Percentiles rank a stretch among this genome's conserved stretches.
phyloP scores from a whole-genome alignment of 2,888 invertebrate genomes.

The Oligia strigilis region DNA sequence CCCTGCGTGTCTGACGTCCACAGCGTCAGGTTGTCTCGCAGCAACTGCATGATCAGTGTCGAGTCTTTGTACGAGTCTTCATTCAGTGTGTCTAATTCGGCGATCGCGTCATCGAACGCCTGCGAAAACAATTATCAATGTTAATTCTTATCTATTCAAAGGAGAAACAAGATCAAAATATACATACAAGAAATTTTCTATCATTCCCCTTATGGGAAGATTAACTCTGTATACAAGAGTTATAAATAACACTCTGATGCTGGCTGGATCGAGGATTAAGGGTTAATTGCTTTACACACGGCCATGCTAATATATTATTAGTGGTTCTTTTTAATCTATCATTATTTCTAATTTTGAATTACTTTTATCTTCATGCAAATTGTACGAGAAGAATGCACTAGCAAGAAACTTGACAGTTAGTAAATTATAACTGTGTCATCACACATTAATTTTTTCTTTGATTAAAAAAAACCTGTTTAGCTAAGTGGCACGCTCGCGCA shows the following conservation, averaged over 20 bases:
- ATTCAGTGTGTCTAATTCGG: conserved; percentile 99
- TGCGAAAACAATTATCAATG: conserved; percentile 81
- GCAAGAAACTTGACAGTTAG: conserved; percentile 75
- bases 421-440: conserved; percentile 76
- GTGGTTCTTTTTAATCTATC: conserved; percentile 66
- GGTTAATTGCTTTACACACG: conserved; percentile 83
- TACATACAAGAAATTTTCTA: conserved; percentile 28
- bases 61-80: conserved; percentile 99
- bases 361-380: conserved; percentile 61
- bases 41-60: conserved; percentile 99
- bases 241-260: conserved; percentile 80
- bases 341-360: conserved; percentile 61
- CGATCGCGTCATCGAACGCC: conserved; percentile 99
- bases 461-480: conserved; percentile 96
- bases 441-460: conserved; percentile 76
- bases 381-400: conserved; percentile 61
- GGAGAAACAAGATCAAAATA: conserved; percentile 17
- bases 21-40: conserved; percentile 98
- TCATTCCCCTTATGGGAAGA: conserved; percentile 47
- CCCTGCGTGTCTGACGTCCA: conserved; percentile 99
- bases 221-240: conserved; percentile 49
- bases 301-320: conserved; percentile 83
- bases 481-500: conserved; percentile 99
- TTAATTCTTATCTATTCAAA: conserved; percentile 30
- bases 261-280: conserved; percentile 88